Base-by-base conservation (phyloP, 2,797 vertebrate genomes). In the Peromyscus nudipes region DNA sequence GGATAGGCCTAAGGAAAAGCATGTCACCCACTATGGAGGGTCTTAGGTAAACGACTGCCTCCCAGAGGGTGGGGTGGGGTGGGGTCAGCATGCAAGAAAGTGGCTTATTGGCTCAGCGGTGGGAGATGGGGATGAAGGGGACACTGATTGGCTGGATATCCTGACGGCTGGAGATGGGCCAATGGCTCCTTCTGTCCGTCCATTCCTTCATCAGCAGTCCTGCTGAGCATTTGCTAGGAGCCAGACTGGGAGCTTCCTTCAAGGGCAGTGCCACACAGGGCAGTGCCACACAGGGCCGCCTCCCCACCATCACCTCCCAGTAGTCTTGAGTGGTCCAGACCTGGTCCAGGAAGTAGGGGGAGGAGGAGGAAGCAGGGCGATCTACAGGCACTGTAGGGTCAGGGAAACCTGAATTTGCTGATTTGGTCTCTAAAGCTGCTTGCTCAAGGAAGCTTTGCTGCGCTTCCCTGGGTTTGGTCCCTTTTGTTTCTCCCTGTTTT, bases 401-500 rank as follows among this genome's bases (percentile, higher is more conserved):
- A 77, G 67, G 57, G n/a, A 89, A 87, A 34, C 90, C 71, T 84
- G 29, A 77, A 34, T 49, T 71, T 57, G 69, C 65, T 43, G 4
- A 19, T 11, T 10, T 34, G 55, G 46, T 3, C 29, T 71, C 69
- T 89, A n/a, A 81, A 77, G 29, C 40, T 85, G 57, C 75, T 95
- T 46, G 34, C 73, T 85, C 81, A 52, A 82, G 86, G 49, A 49
- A 79, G 23, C 7, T 64, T 67, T 25, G 5, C 83, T 84, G 19
- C 31, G 46, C 96, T 85, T 89, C 95, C 69, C 64, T 91, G 67
- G n/a, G 19, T 76, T 85, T 64, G 57, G 57, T 55, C 40, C 76
- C 76, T 60, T 91, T n/a, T 8, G 16, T 86, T 92, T 89, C 82
- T 94, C 85, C 37, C 34, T 80, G 69, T 16, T 73, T 95, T 83